Base-by-base conservation (phyloP, 2,113 vertebrate species). In the Sceloporus undulatus region DNA sequence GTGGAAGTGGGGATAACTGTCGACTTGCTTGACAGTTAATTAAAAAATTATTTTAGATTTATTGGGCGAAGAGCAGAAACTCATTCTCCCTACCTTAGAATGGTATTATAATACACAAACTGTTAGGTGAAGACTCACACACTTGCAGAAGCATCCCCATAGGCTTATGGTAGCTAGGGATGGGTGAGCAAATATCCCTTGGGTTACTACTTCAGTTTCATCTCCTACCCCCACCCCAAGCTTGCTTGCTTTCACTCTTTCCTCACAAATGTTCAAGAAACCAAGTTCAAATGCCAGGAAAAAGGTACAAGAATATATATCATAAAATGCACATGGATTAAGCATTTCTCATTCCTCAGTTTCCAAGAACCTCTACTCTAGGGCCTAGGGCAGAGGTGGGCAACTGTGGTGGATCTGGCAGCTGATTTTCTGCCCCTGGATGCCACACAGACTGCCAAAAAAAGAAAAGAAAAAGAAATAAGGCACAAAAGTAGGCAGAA, bases 21-120 rank as follows among this genome's bases (percentile, higher is more conserved):
- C 81, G 77, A 77, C 77, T 68, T 83, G 74, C 59, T 21, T 88
- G 87, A 88, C 81, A 88, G 80, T 78, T 88, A 88, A 88, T 88
- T 88, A 29, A 70, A 82, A 68, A 83, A 65, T 40, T 29, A 54
- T 88, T 56, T 84, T 78, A 88, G 73, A 88, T 84, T 84, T 84
- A 88, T 88, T 88, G 87, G 59, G 56, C 74, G 52, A 83, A 88
- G n/a, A 83, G 62, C 59, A 78, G 65, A 73, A 66, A 56, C 40
- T 59, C 62, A 76, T 83, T 77, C 42, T 84, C 42, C 62, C n/a
- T 77, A 66, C 74, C 62, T 83, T 78, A 75, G 70, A 81, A 25
- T n/a, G 78, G 48, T 52, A 48, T 68, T 77, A 66, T 54, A 66
- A 68, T 9, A 65, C n/a, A 78, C 48, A 16, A 54, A 34, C 42